Conservation (phyloP, 2,113 vertebrate species). For the Carettochelys insculpta region DNA sequence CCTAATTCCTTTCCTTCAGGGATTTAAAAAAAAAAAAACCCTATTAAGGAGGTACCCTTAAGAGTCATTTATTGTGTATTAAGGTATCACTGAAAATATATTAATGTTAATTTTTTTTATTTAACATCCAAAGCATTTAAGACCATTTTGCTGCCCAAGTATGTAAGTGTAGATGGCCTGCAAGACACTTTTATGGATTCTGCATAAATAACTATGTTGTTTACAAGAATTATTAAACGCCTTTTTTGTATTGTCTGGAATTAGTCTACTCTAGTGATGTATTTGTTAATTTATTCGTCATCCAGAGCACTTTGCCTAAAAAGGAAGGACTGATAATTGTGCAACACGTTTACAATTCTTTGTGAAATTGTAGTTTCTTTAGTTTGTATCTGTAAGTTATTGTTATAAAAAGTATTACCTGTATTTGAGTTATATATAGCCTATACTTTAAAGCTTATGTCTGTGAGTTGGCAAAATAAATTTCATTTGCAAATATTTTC, state of each 20-base stretch:
- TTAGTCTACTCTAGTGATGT: conserved; percentile 79
- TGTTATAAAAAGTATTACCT: conserved; percentile 80
- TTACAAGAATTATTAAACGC: conserved; percentile 78
- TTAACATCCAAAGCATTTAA: conserved; percentile 76
- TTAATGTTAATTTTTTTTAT: conserved; percentile 79
- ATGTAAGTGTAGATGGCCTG: conserved; percentile 79
- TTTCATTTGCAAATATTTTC: conserved; percentile 77
- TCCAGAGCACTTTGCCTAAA: conserved; percentile 87
- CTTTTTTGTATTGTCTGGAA: conserved; percentile 82
- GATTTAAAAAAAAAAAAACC: no score
- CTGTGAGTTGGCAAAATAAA: conserved; percentile 79
- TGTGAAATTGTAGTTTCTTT: conserved; percentile 83
- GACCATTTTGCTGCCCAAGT: conserved; percentile 73
- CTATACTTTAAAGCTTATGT: conserved; percentile 80
- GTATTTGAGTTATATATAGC: conserved; percentile 82
- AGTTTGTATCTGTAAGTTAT: conserved; percentile 86
- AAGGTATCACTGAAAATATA: conserved; percentile 70
- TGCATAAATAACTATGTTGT: conserved; percentile 76
- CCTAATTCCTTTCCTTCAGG: conserved; percentile 81
- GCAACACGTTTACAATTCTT: conserved; percentile 86
- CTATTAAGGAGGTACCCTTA: conserved; percentile 71
- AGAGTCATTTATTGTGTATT: conserved; percentile 73
- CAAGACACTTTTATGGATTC: conserved; percentile 82
- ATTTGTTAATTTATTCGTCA: conserved; percentile 88
- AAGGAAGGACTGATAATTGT: conserved; percentile 83